These are phyloP conservation scores for Leucosticte australis DNA, from an alignment of 2,113 vertebrate species.

Conservation along the genomic window DNA sequence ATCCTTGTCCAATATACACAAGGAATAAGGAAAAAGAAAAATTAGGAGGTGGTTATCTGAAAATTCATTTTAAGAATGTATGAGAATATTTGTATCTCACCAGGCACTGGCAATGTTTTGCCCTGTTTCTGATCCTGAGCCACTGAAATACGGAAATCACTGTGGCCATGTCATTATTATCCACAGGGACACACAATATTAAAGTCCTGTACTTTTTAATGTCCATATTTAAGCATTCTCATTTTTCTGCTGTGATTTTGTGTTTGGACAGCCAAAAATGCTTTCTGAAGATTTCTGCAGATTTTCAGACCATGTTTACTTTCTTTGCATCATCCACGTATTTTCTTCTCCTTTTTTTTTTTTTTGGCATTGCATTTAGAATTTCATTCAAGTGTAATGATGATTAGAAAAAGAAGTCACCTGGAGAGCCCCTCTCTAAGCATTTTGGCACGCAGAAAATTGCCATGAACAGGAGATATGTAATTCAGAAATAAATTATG, in stretches of 20 bases:
- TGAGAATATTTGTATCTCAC: not conserved
- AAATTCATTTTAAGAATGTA: not conserved
- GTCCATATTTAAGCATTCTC: not conserved
- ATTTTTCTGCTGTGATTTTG: not conserved
- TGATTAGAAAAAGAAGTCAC: not conserved
- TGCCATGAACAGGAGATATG: not conserved
- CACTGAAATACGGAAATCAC: not conserved
- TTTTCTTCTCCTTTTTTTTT: not conserved
- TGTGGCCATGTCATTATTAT: not conserved
- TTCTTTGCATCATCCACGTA: not conserved
- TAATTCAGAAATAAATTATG: not conserved
- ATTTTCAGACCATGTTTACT: not conserved
- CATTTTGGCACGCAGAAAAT: not conserved
- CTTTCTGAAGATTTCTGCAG: not conserved
- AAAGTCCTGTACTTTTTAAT: not conserved
- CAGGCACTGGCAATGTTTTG: not conserved
- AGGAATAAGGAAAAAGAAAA: not conserved
- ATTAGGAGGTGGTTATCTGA: fast-evolving
- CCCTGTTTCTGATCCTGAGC: not conserved
- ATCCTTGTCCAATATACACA: not conserved
- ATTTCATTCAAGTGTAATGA: not conserved
- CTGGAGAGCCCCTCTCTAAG: not conserved
- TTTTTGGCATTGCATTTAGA: not conserved
- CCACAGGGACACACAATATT: fast-evolving
- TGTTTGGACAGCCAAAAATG: not conserved